phyloP scores from a whole-genome alignment of 2,113 vertebrate species.

The Hemichromis elongatus region DNA sequence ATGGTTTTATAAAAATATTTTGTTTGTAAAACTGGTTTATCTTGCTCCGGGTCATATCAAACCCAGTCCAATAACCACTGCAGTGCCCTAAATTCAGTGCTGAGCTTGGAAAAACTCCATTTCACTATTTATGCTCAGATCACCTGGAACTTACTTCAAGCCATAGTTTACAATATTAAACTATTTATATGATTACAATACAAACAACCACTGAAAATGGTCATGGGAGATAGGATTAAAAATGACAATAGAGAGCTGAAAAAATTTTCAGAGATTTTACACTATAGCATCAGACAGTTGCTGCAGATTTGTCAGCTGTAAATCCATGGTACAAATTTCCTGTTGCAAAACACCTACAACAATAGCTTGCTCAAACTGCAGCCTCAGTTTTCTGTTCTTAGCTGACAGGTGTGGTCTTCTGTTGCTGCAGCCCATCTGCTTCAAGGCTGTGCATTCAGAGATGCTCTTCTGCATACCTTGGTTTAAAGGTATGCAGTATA shows the following conservation, averaged over 20 bases:
- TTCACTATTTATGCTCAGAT: not conserved
- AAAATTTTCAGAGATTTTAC: not conserved
- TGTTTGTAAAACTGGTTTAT: not conserved
- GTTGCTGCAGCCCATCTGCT: not conserved
- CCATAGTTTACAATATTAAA: not conserved
- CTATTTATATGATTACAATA: not conserved
- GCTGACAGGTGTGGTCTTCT: not conserved
- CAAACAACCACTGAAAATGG: not conserved
- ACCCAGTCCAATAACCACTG: not conserved
- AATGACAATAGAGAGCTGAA: not conserved
- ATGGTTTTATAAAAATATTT: not conserved
- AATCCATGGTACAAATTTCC: not conserved
- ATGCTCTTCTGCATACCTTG: not conserved
- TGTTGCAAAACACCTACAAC: not conserved
- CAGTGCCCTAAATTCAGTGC: not conserved
- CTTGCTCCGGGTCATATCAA: not conserved
- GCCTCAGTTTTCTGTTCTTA: not conserved
- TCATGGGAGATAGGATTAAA: not conserved
- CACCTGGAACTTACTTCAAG: not conserved
- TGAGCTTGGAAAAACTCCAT: not conserved
- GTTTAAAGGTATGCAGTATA: too few species aligned
- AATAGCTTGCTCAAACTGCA: not conserved
- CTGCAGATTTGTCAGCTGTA: not conserved
- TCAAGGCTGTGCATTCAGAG: not conserved
- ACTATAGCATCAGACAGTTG: not conserved